Evolutionary conservation across 2,888 invertebrate genomes (phyloP), one percentile per base, ranked within the genome.

Genomic region (Drosophila greeni): DNA sequence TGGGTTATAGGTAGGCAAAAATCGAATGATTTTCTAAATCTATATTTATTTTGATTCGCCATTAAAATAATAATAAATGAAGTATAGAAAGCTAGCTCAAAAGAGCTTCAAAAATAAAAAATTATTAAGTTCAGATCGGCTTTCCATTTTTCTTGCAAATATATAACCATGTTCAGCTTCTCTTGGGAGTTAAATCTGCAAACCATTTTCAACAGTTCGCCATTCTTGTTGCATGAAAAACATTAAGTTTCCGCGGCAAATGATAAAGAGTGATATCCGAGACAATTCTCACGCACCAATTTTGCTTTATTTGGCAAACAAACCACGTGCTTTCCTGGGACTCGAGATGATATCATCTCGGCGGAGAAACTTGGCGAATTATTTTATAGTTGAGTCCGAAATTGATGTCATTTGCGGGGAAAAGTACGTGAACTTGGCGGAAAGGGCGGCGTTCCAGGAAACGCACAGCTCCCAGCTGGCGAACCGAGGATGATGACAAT

Each of bases 401-500:
- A 54, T 53, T 66, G 40, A 69, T 60, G 69, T 69, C 68, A 67
- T 67, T 43, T 16, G 33, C 9, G 12, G 52, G 47, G 18, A 20
- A 29, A 55, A 55, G n/a, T n/a, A 24, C 24, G 9, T 26, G 20
- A 14, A 29, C 31, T 29, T 29, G 45, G 14, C 29, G 45, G 29
- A 45, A 47, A 14, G 54, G 36, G 20, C 36, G 36, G 2, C 12
- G 9, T 64, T 64, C 66, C 66, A 45, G 62, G 55, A 64, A 64
- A 55, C 34, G 9, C 29, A 36, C 26, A 43, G 36, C 59, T 40
- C 43, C 47, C 58, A 53, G 37, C 57, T 61, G 34, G 34, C 26
- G 55, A 26, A n/a, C n/a, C 55, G n/a, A 36, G 29, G 76, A 75
- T 81, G 84, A 81, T 79, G 74, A 68, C 76, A 68, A 72, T 78